Percentiles rank a stretch among this genome's conserved stretches.
Evolutionary conservation across 2,797 vertebrate species (phyloP).

Genomic region (Hapalemur alaotrensis): DNA sequence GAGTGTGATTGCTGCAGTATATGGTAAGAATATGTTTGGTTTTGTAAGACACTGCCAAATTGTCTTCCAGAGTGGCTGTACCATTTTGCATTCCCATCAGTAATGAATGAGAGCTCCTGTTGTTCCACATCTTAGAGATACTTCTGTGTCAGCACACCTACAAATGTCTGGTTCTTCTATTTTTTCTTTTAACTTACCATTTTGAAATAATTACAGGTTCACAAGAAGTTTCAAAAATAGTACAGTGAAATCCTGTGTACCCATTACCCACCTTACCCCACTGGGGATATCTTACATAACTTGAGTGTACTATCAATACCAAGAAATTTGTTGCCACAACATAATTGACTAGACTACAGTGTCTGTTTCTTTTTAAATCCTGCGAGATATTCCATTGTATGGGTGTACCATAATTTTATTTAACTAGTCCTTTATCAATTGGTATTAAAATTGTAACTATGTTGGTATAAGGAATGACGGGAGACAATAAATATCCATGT

Average conservation of each 20-base stretch:
- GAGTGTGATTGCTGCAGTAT: not conserved
- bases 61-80: not conserved
- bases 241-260: not conserved
- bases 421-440: not conserved
- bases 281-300: not conserved
- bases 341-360: constrained; percentile 1
- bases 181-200: constrained; percentile 37
- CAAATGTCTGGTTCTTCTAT: constrained; percentile 1
- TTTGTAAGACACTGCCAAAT: not conserved
- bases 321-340: constrained; percentile 19
- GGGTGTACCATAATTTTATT: constrained; percentile 13
- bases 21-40: not conserved
- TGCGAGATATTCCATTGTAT: constrained; percentile 5
- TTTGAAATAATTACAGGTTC: constrained; percentile 47
- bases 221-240: constrained; percentile 23
- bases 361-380: constrained; percentile 39
- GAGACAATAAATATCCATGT: not conserved
- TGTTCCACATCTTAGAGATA: not conserved
- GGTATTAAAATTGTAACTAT: not conserved
- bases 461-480: not conserved
- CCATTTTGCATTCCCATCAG: not conserved
- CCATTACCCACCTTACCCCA: not conserved
- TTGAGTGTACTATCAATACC: not conserved
- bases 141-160: not conserved
- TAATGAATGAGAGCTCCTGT: not conserved